Evolutionary conservation across 2,888 invertebrate species (phyloP), one percentile per base, ranked within the genome.

Genomic region (Melinaea marsaeus): DNA sequence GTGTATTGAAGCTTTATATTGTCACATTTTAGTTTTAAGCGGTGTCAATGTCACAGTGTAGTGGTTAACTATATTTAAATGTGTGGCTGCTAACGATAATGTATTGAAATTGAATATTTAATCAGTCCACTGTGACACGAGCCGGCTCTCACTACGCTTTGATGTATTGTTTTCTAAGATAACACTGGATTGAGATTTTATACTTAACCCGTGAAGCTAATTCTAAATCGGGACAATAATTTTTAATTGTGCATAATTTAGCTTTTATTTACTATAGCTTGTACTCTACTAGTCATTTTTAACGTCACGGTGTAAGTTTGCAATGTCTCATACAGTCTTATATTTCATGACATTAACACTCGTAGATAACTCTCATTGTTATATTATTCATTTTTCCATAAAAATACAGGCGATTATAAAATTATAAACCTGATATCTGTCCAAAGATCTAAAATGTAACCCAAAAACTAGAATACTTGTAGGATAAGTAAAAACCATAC

Each of bases 221-320:
- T 32, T 22, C 32, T 51, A 7, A 51, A 32, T 51, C 22, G 11
- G 22, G 51, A 32, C 32, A 51, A 51, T 51, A 51, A 51, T 51
- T 51, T 51, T 22, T n/a, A 32, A 22, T 22, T 51, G 32, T 22
- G 22, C 51, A 51, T 11, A 51, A 32, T 51, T 6, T 51, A 51
- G 32, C 7, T 51, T 51, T 51, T 13, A 3, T n/a, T 51, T 13
- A 32, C 32, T 51, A 51, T 7, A 22, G 22, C 22, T 11, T 64
- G 58, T 60, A 58, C 45, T 35, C 60, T 66, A 74, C 71, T 75
- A 75, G 75, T 73, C 77, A 75, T 71, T 75, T 71, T 73, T 74
- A 75, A 67, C 70, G 71, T 70, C 61, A 65, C 72, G 57, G 58
- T 64, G 45, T 61, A 60, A 60, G 32, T 55, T 32, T 55, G 58